phyloP scores from a whole-genome alignment of 2,888 invertebrate genomes.

The Agriopis aurantiaria region DNA sequence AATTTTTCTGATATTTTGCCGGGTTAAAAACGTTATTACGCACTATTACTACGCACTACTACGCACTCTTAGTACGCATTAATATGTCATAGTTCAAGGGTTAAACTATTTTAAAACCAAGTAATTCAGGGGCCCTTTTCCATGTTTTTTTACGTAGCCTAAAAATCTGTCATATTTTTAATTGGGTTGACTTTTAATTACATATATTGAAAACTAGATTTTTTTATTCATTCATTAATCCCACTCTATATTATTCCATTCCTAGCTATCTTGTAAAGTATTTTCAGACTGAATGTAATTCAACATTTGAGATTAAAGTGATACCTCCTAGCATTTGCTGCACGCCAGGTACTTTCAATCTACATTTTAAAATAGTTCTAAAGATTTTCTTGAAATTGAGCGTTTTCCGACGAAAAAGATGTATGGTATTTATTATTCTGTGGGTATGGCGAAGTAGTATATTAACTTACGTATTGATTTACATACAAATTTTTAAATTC shows the following conservation, averaged over 20 bases:
- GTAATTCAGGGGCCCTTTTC: not conserved
- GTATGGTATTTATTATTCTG: not conserved
- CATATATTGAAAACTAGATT: slow-evolving; percentile 6
- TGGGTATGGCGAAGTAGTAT: too few species aligned
- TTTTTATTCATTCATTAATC: slow-evolving; percentile 7
- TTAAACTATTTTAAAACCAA: too few species aligned
- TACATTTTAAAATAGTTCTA: slow-evolving; percentile 23
- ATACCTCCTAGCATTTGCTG: slow-evolving; percentile 20
- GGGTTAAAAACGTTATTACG: too few species aligned
- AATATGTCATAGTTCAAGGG: too few species aligned
- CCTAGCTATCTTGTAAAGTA: slow-evolving; percentile 26
- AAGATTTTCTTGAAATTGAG: not conserved
- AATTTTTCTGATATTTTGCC: too few species aligned
- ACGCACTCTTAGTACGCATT: not conserved
- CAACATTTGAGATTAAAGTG: slow-evolving; percentile 24
- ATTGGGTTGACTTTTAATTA: not conserved
- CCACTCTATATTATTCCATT: slow-evolving; percentile 6
- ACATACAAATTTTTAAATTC: not conserved
- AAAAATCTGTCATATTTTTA: slow-evolving; percentile 1
- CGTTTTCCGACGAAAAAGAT: not conserved
- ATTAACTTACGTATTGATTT: too few species aligned
- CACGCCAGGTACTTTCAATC: slow-evolving; percentile 27
- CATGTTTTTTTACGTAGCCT: not conserved
- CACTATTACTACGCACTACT: too few species aligned
- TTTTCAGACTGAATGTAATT: slow-evolving; percentile 15